Evolutionary conservation across 2,888 invertebrate genomes (phyloP), one percentile per base, ranked within the genome.

Genomic region (Tridacna crocea): DNA sequence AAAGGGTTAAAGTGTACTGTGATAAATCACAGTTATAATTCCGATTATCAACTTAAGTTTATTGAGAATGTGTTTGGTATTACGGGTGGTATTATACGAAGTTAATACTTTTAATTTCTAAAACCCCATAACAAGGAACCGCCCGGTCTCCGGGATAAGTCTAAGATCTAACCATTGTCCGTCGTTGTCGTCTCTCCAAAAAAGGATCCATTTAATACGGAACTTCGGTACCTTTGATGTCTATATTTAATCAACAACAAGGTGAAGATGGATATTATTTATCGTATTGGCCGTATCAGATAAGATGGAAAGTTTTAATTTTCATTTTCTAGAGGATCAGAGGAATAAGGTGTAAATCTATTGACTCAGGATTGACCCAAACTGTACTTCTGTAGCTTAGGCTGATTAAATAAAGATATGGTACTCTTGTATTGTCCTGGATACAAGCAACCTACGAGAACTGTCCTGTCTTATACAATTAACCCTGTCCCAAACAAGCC

Each of bases 151-250:
- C 26, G 70, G 70, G 70, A 70, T 70, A 70, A 70, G 70, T 48
- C 70, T 70, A 70, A 70, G 70, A 47, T 70, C 22, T 70, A 70
- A 70, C 48, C 51, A 51, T 70, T 70, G 47, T 47, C 70, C n/a
- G 51, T 51, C 70, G 70, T 51, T 70, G 36, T 70, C 70, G 70
- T 70, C 70, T 36, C 36, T 8, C 51, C 75, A 65, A 76, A n/a
- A 82, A 75, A 86, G 60, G 75, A 82, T 73, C 19, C 68, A 77
- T 84, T 83, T 82, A 84, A 84, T 84, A 82, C 83, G 73, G 66
- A 47, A 76, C 60, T 75, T 60, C 75, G 83, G 78, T 75, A 63
- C 80, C 84, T 86, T 86, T 86, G 86, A 86, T 82, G 83, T 86
- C 78, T 83, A 70, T 26, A 48, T 70, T 51, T 70, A 70, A 70